phyloP scores from a whole-genome alignment of 2,888 invertebrate species.

The Caenorhabditis drosophilae region DNA sequence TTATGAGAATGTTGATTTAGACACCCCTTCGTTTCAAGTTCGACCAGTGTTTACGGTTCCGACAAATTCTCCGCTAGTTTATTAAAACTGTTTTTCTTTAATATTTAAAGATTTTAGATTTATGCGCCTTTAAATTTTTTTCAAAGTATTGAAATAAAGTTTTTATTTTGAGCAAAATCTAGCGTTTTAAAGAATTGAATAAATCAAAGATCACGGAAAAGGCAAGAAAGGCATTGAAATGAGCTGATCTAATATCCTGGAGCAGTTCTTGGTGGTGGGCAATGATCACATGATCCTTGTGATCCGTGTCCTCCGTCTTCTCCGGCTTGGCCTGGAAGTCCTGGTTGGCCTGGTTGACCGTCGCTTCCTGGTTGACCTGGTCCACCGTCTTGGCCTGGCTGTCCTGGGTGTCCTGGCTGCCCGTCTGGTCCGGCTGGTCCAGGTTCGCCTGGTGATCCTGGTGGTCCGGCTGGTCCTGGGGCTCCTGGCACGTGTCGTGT shows the following conservation, averaged over 20 bases:
- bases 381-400: constrained; percentile 39
- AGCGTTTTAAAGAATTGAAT: too few relatives aligned
- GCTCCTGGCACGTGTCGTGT: constrained; percentile 56
- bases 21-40: constrained; percentile 12
- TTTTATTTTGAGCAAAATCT: too few relatives aligned
- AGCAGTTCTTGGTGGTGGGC: constrained; percentile 48
- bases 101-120: neutral
- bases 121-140: neutral
- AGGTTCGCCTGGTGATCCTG: too few relatives aligned
- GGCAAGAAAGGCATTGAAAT: neutral
- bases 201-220: neutral
- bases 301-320: constrained; percentile 51
- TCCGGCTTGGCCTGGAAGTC: constrained; percentile 45
- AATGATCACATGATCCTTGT: constrained; percentile 44
- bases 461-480: constrained; percentile 36
- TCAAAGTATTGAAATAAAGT: too few relatives aligned
- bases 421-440: constrained; percentile 54
- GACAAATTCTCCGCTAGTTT: neutral
- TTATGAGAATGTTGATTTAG: constrained; percentile 1
- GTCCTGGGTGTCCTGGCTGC: constrained; percentile 47
- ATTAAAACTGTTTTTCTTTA: constrained; percentile 5
- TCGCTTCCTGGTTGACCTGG: constrained; percentile 44
- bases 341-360: constrained; percentile 42
- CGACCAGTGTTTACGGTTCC: neutral
- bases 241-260: constrained; percentile 38